Conservation (phyloP, 2,888 invertebrate species). For the Lasioglossum malachurum region DNA sequence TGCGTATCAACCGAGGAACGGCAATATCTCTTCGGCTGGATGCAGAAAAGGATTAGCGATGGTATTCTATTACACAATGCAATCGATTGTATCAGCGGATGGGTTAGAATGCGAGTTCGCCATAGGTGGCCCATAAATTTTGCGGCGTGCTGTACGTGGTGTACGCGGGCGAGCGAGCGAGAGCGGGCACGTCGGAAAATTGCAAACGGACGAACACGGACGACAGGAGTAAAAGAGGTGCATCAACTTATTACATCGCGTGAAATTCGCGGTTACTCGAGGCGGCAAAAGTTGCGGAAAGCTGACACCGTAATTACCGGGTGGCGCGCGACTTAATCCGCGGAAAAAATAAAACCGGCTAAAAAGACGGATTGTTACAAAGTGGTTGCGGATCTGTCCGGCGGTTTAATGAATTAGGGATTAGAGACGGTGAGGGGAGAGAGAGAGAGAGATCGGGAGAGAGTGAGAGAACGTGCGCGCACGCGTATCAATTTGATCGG, state of each 20-base stretch:
- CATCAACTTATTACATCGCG: conserved; percentile 31
- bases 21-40: not conserved
- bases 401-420: conserved; percentile 56
- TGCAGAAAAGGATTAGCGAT: conserved; percentile 7
- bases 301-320: conserved; percentile 62
- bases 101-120: not conserved
- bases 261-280: conserved; percentile 55
- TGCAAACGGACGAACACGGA: conserved; percentile 10
- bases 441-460: not conserved
- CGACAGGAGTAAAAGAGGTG: conserved; percentile 17
- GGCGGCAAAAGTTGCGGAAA: conserved; percentile 50
- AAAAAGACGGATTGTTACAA: conserved; percentile 53
- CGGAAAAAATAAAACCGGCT: conserved; percentile 5
- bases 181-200: conserved; percentile 12
- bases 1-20: not conserved
- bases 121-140: conserved; percentile 14
- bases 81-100: conserved; percentile 13
- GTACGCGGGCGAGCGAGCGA: not conserved
- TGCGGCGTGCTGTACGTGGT: not conserved
- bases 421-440: conserved; percentile 16
- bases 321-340: conserved; percentile 34
- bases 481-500: conserved; percentile 58
- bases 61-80: conserved; percentile 8
- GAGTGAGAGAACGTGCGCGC: conserved; percentile 10
- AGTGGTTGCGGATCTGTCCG: conserved; percentile 57